Evolutionary conservation across 2,113 vertebrate genomes (phyloP), one percentile per base, ranked within the genome.

Genomic region (Lepisosteus oculatus): DNA sequence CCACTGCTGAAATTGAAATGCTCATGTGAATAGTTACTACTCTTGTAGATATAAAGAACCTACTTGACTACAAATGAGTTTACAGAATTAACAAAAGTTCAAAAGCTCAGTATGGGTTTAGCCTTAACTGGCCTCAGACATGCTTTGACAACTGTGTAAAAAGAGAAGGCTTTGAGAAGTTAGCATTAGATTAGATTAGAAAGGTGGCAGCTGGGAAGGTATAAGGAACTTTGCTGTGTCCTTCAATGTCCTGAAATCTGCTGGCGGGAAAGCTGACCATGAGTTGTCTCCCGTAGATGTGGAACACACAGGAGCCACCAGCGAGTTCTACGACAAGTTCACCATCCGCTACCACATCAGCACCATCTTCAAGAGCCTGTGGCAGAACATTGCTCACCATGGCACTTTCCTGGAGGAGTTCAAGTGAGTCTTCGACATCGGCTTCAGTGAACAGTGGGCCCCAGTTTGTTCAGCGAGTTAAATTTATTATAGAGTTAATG

Each of bases 271-370:
- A 9, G 47, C 47, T 51, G 42, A 17, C 43, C 11, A 68, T 3
- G 51, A 6, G 67, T 43, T 55, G 2, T 29, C 43, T 6, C 44
- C 43, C 3, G n/a, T 75, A 99, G 97, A 99, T 84, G 97, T 99
- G 43, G 97, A 99, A 76, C 97, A 99, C 43, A 99, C 97, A 0
- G 97, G 97, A 65, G 97, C 97, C 77, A 99, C 97, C 43, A 99
- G 96, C 0, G 97, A 99, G 74, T 99, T 99, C 85, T 99, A 99
- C 7, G 97, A 99, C 89, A 99, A 99, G 86, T 99, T 99, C 81
- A 99, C 97, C 0, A 99, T 99, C 83, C 95, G 97, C 75, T 99
- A 99, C 80, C 97, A 99, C 81, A 99, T 99, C 83, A 99, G 97
- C 89, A 98, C 97, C 66, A 99, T 99, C 83, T 99, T 99, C 87